phyloP scores from a whole-genome alignment of 2,888 invertebrate genomes.

The Troglohyphantes excavatus region DNA sequence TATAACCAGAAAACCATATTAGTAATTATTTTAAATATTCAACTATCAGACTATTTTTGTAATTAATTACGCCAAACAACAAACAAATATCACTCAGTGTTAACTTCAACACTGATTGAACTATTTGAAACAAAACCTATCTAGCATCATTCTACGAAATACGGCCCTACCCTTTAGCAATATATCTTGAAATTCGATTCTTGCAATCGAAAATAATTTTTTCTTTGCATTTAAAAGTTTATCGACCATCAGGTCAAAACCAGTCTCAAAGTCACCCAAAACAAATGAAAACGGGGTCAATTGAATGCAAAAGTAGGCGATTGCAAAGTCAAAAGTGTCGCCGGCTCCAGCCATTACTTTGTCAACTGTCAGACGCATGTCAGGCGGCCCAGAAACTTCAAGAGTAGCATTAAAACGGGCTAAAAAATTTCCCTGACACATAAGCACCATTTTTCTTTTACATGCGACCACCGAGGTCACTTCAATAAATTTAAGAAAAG shows the following conservation, averaged over 20 bases:
- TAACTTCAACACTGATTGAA: too few relatives aligned
- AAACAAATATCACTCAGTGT: too few relatives aligned
- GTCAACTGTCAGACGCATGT: conserved; percentile 34
- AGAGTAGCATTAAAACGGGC: neutral
- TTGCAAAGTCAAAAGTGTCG: conserved; percentile 52
- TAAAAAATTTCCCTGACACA: neutral
- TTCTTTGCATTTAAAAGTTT: too few relatives aligned
- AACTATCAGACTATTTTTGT: too few relatives aligned
- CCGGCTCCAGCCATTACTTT: conserved; percentile 18
- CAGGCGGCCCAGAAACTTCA: conserved; percentile 37
- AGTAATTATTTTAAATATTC: too few relatives aligned
- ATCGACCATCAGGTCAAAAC: neutral
- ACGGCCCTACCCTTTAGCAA: too few relatives aligned
- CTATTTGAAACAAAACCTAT: too few relatives aligned
- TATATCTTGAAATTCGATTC: too few relatives aligned
- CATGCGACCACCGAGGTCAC: neutral
- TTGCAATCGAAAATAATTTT: too few relatives aligned
- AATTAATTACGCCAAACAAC: too few relatives aligned
- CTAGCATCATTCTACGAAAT: too few relatives aligned
- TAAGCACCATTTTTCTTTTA: neutral
- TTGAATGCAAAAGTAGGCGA: neutral
- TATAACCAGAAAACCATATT: too few relatives aligned
- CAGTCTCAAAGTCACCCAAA: neutral
- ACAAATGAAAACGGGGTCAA: conserved; percentile 24
- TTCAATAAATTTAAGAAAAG: conserved; percentile 4